Evolutionary conservation across 2,888 invertebrate genomes (phyloP), one percentile per base, ranked within the genome.

Genomic region (Congeria kusceri): DNA sequence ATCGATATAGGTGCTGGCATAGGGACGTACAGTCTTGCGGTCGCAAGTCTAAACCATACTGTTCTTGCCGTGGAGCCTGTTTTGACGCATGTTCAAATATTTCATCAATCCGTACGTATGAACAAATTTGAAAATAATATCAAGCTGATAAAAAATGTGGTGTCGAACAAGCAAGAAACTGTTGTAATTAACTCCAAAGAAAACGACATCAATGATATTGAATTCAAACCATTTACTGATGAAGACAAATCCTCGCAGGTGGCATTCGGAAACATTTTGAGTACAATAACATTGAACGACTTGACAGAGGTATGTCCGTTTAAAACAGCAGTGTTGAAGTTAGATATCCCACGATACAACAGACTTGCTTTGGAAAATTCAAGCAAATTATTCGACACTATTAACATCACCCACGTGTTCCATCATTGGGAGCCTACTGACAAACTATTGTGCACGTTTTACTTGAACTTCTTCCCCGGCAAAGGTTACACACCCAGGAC

Each of bases 301-400:
- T 53, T 11, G 18, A 25, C 9, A 15, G 7, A 9, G 20, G 25
- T 53, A 7, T 53, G 53, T 20, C 9, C 53, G 25, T 53, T 53
- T 53, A 53, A 53, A 53, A 53, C 53, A 23, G 53, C 53, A 9
- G 53, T 53, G 9, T 53, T 53, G 18, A 49, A 53, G 25, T 20
- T 53, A 53, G 53, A 53, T 53, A 20, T 11, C 3, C 53, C 53
- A 15, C 23, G 53, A 9, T 53, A 23, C 20, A 53, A 53, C 18
- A 53, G 25, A 53, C 3, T 20, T 23, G 20, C 53, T 53, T 25
- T 53, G 9, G 53, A 53, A 20, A 20, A 18, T 53, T 53, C 53
- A 2, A 11, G 11, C 18, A 53, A 53, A 53, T 25, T 53, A 25
- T 53, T 53, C 53, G 9, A 53, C 5, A 1, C 20, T 9, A 53